phyloP scores from a whole-genome alignment of 2,797 vertebrate species.

The Lophius americanus region DNA sequence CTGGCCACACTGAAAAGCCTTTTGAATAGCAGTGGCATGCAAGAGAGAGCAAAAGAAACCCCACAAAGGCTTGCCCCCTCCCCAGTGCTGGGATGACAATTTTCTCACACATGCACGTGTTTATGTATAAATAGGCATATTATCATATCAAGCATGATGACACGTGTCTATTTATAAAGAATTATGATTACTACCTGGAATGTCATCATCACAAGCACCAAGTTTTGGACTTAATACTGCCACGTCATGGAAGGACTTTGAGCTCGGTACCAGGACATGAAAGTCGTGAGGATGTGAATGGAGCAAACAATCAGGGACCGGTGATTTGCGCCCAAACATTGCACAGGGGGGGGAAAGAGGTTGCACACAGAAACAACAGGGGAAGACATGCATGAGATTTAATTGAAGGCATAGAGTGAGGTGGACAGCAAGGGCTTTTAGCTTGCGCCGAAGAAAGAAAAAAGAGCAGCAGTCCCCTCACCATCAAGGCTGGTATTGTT shows the following conservation, averaged over 20 bases:
- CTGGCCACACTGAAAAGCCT: conserved; percentile 56
- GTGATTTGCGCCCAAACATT: conserved; percentile 49
- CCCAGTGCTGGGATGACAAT: conserved; percentile 29
- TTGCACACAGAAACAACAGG: conserved; percentile 23
- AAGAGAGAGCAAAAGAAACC: conserved; percentile 29
- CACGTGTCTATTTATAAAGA: conserved; percentile 12
- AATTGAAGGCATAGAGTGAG: conserved; percentile 13
- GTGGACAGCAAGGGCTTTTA: conserved; percentile 19
- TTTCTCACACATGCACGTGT: conserved; percentile 32
- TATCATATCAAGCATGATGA: conserved; percentile 27
- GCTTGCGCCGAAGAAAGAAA: conserved; percentile 26
- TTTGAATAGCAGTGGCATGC: conserved; percentile 46
- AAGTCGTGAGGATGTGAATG: conserved; percentile 66
- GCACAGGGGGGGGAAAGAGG: conserved; percentile 3
- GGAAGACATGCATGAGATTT: conserved; percentile 26
- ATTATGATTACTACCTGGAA: neutral
- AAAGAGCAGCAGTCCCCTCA: conserved; percentile 39
- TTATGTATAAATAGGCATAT: conserved; percentile 26
- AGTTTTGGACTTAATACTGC: neutral
- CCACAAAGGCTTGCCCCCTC: conserved; percentile 43
- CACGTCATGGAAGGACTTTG: neutral
- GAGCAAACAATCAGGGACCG: conserved; percentile 39
- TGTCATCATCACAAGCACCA: conserved; percentile 1
- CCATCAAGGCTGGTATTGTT: conserved; percentile 79
- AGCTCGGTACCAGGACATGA: conserved; percentile 33